These are phyloP conservation scores for Drosophila pandora DNA, from an alignment of 1,140 invertebrate species.

Conservation along the genomic window DNA sequence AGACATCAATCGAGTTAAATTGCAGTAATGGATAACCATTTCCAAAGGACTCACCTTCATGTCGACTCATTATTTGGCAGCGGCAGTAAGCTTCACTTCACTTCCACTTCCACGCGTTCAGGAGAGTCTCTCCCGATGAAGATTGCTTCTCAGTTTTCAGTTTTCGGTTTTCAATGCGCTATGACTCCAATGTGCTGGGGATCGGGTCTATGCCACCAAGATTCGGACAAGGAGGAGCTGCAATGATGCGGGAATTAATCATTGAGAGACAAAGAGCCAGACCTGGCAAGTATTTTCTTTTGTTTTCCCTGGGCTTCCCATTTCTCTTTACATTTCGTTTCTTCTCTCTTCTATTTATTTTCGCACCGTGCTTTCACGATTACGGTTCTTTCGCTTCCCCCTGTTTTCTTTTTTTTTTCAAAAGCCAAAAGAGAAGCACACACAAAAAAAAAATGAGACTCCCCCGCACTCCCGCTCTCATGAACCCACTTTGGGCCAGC, in stretches of 20 bases:
- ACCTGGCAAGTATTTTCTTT: constrained; percentile 19
- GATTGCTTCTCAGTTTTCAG: constrained; percentile 24
- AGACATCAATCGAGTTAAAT: neutral
- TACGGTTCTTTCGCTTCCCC: constrained; percentile 69
- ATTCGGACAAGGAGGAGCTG: constrained; percentile 23
- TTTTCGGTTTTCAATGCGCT: constrained; percentile 1
- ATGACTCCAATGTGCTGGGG: constrained; percentile 25
- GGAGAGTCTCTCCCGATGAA: constrained; percentile 48
- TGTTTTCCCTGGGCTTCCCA: constrained; percentile 38
- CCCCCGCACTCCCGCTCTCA: constrained; percentile 14
- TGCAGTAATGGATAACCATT: too few species aligned
- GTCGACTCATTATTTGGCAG: constrained; percentile 82
- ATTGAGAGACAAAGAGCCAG: neutral
- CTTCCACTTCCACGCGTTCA: constrained; percentile 52
- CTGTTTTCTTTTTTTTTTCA: constrained; percentile 34
- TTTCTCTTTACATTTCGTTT: constrained; percentile 46
- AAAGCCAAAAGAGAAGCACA: constrained; percentile 61
- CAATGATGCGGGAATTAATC: constrained; percentile 14
- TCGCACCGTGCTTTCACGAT: constrained; percentile 46
- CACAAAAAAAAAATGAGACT: constrained; percentile 47
- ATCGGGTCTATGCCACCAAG: constrained; percentile 23
- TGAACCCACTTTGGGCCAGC: constrained; percentile 36
- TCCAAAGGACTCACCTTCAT: constrained; percentile 67
- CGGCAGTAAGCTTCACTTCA: constrained; percentile 47
- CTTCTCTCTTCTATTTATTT: constrained; percentile 32